Evolutionary conservation across 2,797 vertebrate genomes (phyloP), one percentile per base, ranked within the genome.

Genomic region (Trachops cirrhosus): DNA sequence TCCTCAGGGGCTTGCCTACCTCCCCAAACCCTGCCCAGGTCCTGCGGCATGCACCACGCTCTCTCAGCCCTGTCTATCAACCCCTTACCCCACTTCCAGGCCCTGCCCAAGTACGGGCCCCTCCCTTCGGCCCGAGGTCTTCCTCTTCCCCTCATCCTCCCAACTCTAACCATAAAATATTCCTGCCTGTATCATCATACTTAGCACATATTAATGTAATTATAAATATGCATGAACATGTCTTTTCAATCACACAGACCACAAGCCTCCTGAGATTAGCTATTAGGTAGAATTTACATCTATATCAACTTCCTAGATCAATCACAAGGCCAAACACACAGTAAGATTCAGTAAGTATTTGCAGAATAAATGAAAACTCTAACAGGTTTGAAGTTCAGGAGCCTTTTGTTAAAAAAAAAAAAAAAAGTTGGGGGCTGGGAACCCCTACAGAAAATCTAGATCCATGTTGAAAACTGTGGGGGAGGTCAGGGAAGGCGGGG

Each of bases 331-430:
- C 37, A 41, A 68, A 62, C 5, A 78, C 26, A 62, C 1, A 78
- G 34, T 7, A 77, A 73, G 16, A 50, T 7, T 68, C 64, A 74
- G 46, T 10, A 79, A 46, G 21, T 37, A 84, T n/a, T 29, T 74
- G 24, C 34, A 94, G 22, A 92, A 94, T 79, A 22, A 93, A 95
- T 62, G 77, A 91, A 87, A 88, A 94, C 32, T 62, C 54, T n/a
- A 75, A 46, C 21, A 84, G 62, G n/a, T 68, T 19, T 48, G 57
- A 89, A 48, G 37, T 87, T 89, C n/a, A 54, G 50, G 41, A 88
- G 52, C 0, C 34, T 90, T 86, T 41, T 75, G n/a, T 62, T 87
- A 67, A 54, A 85, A 70, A 67, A 54, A 85, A 70, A 73, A 77
- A 24, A 73, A 21, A 41, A 54, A 12, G 7, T 22, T 3, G 2